Conservation (phyloP, 2,888 invertebrate species). For the Cantharis lateralis region DNA sequence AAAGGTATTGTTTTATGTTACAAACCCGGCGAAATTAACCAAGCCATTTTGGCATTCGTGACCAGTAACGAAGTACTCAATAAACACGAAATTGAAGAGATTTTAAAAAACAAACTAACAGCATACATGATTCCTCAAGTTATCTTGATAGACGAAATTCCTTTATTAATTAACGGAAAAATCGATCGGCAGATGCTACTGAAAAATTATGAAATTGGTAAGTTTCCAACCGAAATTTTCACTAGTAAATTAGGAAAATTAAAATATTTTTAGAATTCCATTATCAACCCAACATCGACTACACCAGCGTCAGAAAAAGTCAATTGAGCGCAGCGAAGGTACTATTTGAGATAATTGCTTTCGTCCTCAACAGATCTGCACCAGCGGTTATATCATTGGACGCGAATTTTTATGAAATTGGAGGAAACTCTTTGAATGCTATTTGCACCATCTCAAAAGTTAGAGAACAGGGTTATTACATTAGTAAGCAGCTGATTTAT, state of each 20-base stretch:
- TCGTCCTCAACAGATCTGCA: slow-evolving; percentile 69
- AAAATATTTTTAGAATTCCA: neutral
- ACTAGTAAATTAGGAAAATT: no score
- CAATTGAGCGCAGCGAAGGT: slow-evolving; percentile 67
- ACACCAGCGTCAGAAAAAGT: slow-evolving; percentile 64
- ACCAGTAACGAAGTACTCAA: slow-evolving; percentile 52
- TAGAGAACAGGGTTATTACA: slow-evolving; percentile 75
- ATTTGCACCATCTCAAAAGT: slow-evolving; percentile 80
- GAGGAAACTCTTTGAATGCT: slow-evolving; percentile 86
- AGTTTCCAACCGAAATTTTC: slow-evolving; percentile 33
- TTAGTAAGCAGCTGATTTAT: slow-evolving; percentile 61
- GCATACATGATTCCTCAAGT: slow-evolving; percentile 83
- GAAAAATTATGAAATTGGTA: slow-evolving; percentile 73
- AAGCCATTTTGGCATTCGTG: slow-evolving; percentile 73
- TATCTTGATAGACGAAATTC: slow-evolving; percentile 73
- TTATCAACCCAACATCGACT: slow-evolving; percentile 64
- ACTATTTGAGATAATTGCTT: slow-evolving; percentile 75
- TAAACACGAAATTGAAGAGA: slow-evolving; percentile 67
- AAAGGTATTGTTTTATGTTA: slow-evolving; percentile 69
- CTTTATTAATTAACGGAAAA: slow-evolving; percentile 84
- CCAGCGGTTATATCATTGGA: slow-evolving; percentile 65
- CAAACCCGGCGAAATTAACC: slow-evolving; percentile 72
- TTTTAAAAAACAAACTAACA: slow-evolving; percentile 67
- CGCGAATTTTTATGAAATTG: slow-evolving; percentile 82
- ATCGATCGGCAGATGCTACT: slow-evolving; percentile 80